These are phyloP conservation scores for Limenitis camilla DNA, from an alignment of 2,888 invertebrate genomes.

Conservation along the genomic window DNA sequence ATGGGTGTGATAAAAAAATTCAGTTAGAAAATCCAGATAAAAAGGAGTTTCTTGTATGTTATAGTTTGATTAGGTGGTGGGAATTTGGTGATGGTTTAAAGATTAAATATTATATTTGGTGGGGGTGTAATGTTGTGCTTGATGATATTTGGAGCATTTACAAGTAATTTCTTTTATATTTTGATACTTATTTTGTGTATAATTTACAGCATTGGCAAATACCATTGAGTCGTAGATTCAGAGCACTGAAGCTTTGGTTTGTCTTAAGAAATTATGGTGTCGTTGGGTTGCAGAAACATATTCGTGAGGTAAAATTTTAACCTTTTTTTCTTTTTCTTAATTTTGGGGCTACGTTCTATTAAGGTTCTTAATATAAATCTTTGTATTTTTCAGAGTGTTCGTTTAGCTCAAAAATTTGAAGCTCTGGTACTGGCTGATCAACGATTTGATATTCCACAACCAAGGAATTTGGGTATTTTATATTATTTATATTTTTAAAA, in stretches of 20 bases:
- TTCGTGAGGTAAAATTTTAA: slow-evolving; percentile 81
- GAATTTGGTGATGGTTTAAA: slow-evolving; percentile 10
- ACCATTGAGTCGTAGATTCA: slow-evolving; percentile 92
- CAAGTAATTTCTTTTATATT: too few species aligned
- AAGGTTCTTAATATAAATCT: not conserved
- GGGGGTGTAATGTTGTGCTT: too few species aligned
- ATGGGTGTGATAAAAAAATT: slow-evolving; percentile 51
- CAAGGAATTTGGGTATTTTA: slow-evolving; percentile 82
- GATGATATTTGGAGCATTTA: too few species aligned
- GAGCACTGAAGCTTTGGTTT: slow-evolving; percentile 96
- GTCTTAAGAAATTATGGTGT: slow-evolving; percentile 95
- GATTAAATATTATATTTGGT: too few species aligned
- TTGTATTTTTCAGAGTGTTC: slow-evolving; percentile 81
- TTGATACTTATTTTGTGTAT: too few species aligned
- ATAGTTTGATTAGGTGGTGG: slow-evolving; percentile 25
- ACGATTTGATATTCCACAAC: slow-evolving; percentile 92
- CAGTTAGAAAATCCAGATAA: slow-evolving; percentile 60
- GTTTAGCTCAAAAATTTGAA: slow-evolving; percentile 93
- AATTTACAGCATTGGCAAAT: slow-evolving; percentile 81
- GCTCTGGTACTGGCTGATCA: slow-evolving; percentile 86
- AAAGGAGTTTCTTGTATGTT: slow-evolving; percentile 57
- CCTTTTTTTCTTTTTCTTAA: not conserved
- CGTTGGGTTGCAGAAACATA: slow-evolving; percentile 92
- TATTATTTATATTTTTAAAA: too few species aligned
- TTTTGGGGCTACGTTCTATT: not conserved